phyloP scores from a whole-genome alignment of 2,797 vertebrate species.

The Falco biarmicus region DNA sequence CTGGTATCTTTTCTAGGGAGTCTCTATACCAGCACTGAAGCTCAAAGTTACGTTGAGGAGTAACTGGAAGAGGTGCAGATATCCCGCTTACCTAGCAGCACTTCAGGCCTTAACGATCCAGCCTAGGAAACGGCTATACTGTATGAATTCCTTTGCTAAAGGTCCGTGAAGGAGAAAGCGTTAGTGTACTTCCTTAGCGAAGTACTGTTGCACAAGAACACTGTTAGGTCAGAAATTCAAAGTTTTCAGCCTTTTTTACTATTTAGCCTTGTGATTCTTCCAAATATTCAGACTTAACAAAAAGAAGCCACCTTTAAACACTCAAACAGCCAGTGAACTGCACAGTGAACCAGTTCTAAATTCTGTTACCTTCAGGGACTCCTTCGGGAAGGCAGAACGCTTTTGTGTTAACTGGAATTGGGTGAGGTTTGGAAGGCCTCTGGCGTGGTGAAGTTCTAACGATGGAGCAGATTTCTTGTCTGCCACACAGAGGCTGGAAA shows the following conservation, averaged over 20 bases:
- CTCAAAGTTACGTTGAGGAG: neutral
- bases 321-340: neutral
- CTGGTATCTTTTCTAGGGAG: neutral
- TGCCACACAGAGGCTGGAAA: conserved; percentile 60
- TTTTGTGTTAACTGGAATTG: neutral
- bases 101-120: neutral
- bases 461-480: conserved; percentile 74
- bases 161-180: neutral
- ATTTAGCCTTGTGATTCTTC: neutral
- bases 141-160: neutral
- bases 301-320: neutral
- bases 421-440: neutral
- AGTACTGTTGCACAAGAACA: neutral
- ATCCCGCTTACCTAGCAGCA: neutral
- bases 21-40: neutral
- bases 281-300: neutral
- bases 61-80: neutral
- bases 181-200: neutral
- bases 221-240: neutral
- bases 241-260: neutral
- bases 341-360: neutral
- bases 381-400: neutral
- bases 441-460: conserved; percentile 68
- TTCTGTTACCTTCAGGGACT: conserved; percentile 71
- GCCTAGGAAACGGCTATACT: neutral